phyloP scores from a whole-genome alignment of 1,140 invertebrate species.

The Harlomillsia oculata region DNA sequence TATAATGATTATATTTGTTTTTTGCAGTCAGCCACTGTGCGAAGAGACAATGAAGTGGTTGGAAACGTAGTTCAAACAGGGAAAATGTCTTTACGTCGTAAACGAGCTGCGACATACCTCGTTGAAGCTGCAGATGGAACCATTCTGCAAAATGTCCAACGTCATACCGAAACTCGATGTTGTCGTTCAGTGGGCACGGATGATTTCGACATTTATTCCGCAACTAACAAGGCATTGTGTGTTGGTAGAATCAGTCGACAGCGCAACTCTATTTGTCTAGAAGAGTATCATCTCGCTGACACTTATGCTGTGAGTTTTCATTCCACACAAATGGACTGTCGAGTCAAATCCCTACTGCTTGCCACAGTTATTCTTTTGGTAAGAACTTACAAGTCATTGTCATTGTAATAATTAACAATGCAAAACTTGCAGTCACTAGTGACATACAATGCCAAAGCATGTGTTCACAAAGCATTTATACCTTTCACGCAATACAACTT shows the following conservation, averaged over 20 bases:
- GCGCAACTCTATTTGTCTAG: constrained; percentile 12
- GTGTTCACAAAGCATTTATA: too few relatives aligned
- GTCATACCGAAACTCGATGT: neutral
- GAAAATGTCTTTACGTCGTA: constrained; percentile 5
- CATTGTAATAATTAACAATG: neutral
- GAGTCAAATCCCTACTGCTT: constrained; percentile 13
- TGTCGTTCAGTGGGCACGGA: neutral
- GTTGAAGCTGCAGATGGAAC: constrained; percentile 3
- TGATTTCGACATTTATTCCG: constrained; percentile 10
- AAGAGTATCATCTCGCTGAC: constrained; percentile 13
- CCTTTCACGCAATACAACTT: too few relatives aligned
- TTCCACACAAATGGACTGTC: constrained; percentile 8
- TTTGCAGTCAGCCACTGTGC: constrained; percentile 7
- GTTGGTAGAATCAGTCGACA: constrained; percentile 16
- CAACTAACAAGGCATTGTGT: constrained; percentile 8
- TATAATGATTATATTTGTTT: neutral
- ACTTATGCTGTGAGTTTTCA: constrained; percentile 20
- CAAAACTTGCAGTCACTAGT: too few relatives aligned
- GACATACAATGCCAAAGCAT: too few relatives aligned
- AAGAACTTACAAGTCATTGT: neutral
- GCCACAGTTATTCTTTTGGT: constrained; percentile 22
- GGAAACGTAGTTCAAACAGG: constrained; percentile 10
- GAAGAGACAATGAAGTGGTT: neutral
- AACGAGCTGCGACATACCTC: constrained; percentile 1
- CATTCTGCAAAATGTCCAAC: constrained; percentile 2